phyloP scores from a whole-genome alignment of 2,113 vertebrate species.

The Erinaceus europaeus region DNA sequence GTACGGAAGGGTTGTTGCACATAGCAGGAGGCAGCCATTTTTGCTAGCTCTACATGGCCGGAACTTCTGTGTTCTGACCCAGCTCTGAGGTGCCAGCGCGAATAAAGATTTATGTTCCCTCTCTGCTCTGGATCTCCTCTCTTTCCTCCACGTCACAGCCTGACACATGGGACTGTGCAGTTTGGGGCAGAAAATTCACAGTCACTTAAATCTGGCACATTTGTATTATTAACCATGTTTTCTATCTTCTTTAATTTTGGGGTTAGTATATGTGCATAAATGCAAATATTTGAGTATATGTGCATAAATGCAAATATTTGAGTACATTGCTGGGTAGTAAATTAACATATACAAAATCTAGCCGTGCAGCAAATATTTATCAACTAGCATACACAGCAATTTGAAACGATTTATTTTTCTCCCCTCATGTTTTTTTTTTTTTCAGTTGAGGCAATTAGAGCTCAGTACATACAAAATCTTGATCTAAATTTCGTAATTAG shows the following conservation, averaged over 20 bases:
- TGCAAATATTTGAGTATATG: conserved; percentile 27
- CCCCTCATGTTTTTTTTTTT: too few relatives aligned
- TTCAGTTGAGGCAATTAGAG: background rate
- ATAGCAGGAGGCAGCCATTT: too few relatives aligned
- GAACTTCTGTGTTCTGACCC: too few relatives aligned
- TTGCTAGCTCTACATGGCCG: too few relatives aligned
- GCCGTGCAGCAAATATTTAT: background rate
- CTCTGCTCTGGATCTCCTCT: too few relatives aligned
- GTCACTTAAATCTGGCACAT: background rate
- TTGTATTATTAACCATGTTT: background rate
- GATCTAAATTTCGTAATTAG: background rate
- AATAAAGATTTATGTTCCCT: too few relatives aligned
- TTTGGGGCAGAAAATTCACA: background rate
- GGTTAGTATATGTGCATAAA: background rate
- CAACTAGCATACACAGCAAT: background rate
- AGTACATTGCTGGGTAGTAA: background rate
- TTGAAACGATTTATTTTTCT: background rate
- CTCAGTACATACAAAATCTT: background rate
- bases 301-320: conserved; percentile 17
- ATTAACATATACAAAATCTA: background rate
- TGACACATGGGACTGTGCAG: too few relatives aligned
- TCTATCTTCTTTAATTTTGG: background rate
- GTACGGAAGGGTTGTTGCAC: too few relatives aligned
- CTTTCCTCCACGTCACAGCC: too few relatives aligned
- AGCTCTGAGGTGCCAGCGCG: too few relatives aligned